A percentile compares a stretch with the other conserved stretches of the same genome.
phyloP scores from a whole-genome alignment of 2,888 invertebrate genomes.

The Microctonus aethiopoides region DNA sequence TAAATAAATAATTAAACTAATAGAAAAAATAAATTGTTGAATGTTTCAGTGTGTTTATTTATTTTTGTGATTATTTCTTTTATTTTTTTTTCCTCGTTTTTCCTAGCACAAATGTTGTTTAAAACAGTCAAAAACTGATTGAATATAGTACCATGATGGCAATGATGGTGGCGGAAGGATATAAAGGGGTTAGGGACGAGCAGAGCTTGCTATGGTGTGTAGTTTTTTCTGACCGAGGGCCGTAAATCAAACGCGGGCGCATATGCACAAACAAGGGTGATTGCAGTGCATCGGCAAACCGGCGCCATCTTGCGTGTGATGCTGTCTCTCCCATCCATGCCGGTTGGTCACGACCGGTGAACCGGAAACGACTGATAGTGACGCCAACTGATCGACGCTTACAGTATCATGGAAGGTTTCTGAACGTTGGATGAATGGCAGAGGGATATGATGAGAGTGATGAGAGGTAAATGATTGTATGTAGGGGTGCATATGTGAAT shows the following conservation, averaged over 20 bases:
- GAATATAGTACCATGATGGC: constrained; percentile 11
- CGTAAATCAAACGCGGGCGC: constrained; percentile 40
- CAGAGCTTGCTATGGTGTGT: not conserved
- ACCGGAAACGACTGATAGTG: constrained; percentile 66
- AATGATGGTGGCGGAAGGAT: not conserved
- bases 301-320: constrained; percentile 57
- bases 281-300: constrained; percentile 40
- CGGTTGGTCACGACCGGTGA: constrained; percentile 51
- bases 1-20: too few relatives aligned
- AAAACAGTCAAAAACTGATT: constrained; percentile 23
- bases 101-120: not conserved
- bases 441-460: not conserved
- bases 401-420: constrained; percentile 39
- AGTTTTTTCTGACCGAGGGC: constrained; percentile 30
- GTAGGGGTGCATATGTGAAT: not conserved
- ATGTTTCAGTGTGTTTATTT: not conserved
- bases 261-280: constrained; percentile 41
- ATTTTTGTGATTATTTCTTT: not conserved
- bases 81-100: constrained; percentile 5
- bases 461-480: not conserved
- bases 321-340: constrained; percentile 31
- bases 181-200: not conserved
- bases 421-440: not conserved
- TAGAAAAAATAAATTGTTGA: too few relatives aligned
- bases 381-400: constrained; percentile 60